Percentiles rank a stretch among this genome's conserved stretches.
phyloP scores from a whole-genome alignment of 2,113 vertebrate species.

The Ctenomys sociabilis region DNA sequence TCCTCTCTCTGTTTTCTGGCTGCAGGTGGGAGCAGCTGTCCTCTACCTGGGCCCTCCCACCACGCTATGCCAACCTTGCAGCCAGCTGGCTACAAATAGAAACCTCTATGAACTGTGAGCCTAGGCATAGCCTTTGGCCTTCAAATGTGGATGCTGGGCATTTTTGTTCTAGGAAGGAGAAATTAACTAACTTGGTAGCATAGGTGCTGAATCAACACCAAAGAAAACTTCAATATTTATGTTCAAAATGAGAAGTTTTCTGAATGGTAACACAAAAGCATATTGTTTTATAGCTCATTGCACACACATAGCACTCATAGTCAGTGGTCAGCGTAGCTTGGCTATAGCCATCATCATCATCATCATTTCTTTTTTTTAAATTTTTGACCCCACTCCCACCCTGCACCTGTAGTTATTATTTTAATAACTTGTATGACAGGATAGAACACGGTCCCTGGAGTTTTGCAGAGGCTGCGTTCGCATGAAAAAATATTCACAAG shows the following conservation, averaged over 20 bases:
- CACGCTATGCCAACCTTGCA: not conserved
- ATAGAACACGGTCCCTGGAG: not conserved
- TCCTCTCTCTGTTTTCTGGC: not conserved
- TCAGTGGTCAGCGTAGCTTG: not conserved
- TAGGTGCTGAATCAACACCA: not conserved
- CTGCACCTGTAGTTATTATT: not conserved
- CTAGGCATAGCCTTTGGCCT: not conserved
- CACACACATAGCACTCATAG: not conserved
- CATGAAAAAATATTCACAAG: not conserved
- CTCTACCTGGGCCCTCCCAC: not conserved
- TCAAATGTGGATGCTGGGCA: not conserved
- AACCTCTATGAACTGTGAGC: not conserved
- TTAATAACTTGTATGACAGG: not conserved
- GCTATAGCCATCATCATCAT: not conserved
- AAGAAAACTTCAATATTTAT: slow-evolving; percentile 13
- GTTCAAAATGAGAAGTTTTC: not conserved
- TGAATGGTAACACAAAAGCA: not conserved
- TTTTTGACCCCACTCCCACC: too few relatives aligned
- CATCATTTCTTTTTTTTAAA: too few relatives aligned
- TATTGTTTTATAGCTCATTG: not conserved
- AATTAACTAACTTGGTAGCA: not conserved
- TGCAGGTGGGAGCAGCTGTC: not conserved
- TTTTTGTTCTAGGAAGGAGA: not conserved
- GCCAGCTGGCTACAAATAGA: not conserved
- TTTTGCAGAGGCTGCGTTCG: not conserved